phyloP scores from a whole-genome alignment of 1,140 invertebrate genomes.

The Trypoxylus dichotomus region DNA sequence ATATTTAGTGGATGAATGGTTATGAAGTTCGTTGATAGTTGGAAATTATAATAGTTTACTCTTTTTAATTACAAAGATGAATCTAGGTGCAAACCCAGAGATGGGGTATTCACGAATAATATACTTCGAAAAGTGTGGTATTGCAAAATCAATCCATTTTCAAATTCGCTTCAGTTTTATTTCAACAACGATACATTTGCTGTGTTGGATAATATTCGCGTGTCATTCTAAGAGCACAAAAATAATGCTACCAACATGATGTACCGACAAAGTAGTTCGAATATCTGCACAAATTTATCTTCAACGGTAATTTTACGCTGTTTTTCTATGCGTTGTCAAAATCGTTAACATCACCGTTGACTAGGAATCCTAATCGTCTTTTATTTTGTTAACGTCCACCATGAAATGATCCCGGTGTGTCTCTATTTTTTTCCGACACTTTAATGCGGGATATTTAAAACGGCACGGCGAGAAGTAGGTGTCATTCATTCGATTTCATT shows the following conservation, averaged over 20 bases:
- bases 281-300: not conserved
- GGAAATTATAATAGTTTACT: too few species aligned
- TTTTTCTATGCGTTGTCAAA: not conserved
- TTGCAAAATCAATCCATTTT: too few species aligned
- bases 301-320: not conserved
- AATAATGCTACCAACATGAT: not conserved
- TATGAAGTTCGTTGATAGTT: too few species aligned
- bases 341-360: not conserved
- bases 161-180: too few species aligned
- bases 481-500: slow-evolving; percentile 1
- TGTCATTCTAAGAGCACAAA: not conserved
- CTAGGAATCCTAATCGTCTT: not conserved
- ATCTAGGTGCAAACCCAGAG: too few species aligned
- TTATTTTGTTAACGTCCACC: not conserved
- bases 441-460: not conserved
- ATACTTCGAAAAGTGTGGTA: too few species aligned
- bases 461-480: not conserved
- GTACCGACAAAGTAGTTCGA: not conserved
- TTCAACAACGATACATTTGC: too few species aligned
- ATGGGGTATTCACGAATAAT: too few species aligned
- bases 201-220: not conserved
- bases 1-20: too few species aligned
- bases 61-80: too few species aligned
- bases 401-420: slow-evolving; percentile 8
- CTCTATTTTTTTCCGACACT: slow-evolving; percentile 13